These are phyloP conservation scores for Chloropsis cyanopogon DNA, from an alignment of 2,113 vertebrate species.

Conservation along the genomic window DNA sequence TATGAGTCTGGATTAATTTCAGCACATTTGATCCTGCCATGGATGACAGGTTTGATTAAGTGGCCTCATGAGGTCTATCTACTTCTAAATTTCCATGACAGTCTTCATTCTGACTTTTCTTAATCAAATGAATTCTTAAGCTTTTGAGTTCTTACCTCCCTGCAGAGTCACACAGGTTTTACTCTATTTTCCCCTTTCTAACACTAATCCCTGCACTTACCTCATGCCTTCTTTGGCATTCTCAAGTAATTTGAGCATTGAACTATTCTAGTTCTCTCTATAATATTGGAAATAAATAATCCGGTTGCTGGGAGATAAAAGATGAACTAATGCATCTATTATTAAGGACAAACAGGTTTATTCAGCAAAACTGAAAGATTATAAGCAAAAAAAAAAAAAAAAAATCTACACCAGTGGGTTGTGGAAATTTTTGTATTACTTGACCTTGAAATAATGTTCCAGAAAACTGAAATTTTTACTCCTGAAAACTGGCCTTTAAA, in stretches of 20 bases:
- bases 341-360: background rate
- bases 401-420: background rate
- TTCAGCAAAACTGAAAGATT: background rate
- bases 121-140: conserved; percentile 23
- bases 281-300: background rate
- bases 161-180: background rate
- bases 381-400: background rate
- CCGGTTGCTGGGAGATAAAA: background rate
- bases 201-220: background rate
- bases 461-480: background rate
- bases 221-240: background rate
- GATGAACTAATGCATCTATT: background rate
- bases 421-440: background rate
- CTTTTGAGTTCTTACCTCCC: background rate
- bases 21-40: background rate
- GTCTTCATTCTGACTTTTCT: conserved; percentile 6
- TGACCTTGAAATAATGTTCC: background rate
- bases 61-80: background rate
- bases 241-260: background rate
- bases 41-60: background rate
- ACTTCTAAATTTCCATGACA: background rate
- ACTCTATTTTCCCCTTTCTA: background rate
- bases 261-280: background rate
- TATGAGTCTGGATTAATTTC: conserved; percentile 3
- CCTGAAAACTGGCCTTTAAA: background rate